A percentile compares a stretch with the other conserved stretches of the same genome.
Evolutionary conservation across 2,797 vertebrate species (phyloP).

Genomic region (Darevskia mixta): DNA sequence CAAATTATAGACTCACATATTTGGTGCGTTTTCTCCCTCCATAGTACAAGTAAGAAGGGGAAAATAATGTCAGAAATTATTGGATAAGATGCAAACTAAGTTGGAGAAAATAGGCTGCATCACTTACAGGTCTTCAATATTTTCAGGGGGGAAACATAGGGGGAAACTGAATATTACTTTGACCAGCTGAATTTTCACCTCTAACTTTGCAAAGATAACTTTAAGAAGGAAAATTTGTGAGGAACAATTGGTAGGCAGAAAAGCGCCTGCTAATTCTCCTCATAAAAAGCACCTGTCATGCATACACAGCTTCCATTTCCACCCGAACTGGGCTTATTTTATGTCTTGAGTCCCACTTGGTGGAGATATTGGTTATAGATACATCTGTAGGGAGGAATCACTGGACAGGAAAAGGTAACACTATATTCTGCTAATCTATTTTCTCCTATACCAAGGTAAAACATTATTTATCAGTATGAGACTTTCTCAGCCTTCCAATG

Average conservation of each 20-base stretch:
- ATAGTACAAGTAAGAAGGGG: not conserved
- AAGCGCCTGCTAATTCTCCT: not conserved
- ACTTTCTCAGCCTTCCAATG: too few relatives aligned
- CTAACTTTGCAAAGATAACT: not conserved
- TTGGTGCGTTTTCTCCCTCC: not conserved
- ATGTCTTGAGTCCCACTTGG: not conserved
- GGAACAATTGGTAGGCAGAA: not conserved
- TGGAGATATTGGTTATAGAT: not conserved
- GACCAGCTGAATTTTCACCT: not conserved
- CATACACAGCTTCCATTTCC: not conserved
- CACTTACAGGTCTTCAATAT: not conserved
- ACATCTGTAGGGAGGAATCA: not conserved
- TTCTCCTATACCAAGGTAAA: not conserved
- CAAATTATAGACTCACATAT: not conserved
- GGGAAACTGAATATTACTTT: not conserved
- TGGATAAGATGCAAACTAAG: not conserved
- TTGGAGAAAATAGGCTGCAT: not conserved
- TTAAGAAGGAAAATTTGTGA: not conserved
- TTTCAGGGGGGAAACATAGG: not conserved
- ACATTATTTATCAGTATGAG: too few relatives aligned
- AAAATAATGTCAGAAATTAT: not conserved
- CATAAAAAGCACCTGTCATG: too few relatives aligned
- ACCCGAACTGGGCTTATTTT: not conserved
- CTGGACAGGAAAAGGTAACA: not conserved
- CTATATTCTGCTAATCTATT: not conserved